A percentile compares a stretch with the other conserved stretches of the same genome.
phyloP scores from a whole-genome alignment of 2,888 invertebrate genomes.

The Hydroisotoma schaefferi region DNA sequence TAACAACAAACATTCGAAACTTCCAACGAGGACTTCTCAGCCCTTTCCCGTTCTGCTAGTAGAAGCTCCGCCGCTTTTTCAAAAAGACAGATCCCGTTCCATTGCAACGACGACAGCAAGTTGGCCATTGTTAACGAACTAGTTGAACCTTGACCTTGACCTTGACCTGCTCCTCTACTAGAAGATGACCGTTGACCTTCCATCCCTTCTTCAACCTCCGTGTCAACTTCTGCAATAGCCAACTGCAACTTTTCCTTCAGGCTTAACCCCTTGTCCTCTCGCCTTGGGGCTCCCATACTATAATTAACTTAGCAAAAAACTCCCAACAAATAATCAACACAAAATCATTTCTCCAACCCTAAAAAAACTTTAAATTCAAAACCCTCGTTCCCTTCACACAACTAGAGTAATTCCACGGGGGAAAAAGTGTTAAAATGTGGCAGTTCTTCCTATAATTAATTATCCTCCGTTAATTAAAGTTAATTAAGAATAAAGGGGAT shows the following conservation, averaged over 20 bases:
- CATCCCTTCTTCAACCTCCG: too few relatives aligned
- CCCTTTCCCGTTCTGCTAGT: not conserved
- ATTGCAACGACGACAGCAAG: not conserved
- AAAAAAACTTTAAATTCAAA: too few relatives aligned
- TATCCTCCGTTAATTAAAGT: too few relatives aligned
- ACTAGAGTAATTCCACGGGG: too few relatives aligned
- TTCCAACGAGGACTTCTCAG: not conserved
- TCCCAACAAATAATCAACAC: too few relatives aligned
- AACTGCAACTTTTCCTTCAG: not conserved
- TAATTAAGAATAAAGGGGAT: too few relatives aligned
- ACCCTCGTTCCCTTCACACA: too few relatives aligned
- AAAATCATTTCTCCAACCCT: too few relatives aligned
- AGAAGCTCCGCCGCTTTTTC: slow-evolving; percentile 1
- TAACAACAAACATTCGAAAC: too few relatives aligned
- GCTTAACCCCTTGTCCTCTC: not conserved
- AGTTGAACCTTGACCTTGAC: not conserved
- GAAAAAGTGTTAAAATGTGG: too few relatives aligned
- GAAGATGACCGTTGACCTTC: not conserved
- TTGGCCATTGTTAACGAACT: not conserved
- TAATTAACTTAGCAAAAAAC: too few relatives aligned
- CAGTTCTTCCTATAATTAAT: too few relatives aligned
- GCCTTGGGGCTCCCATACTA: not conserved
- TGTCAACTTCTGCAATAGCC: not conserved
- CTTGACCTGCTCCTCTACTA: not conserved
- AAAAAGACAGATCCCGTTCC: slow-evolving; percentile 1